Conservation (phyloP, 1,140 invertebrate species). For the Gonatopus flavifemur region DNA sequence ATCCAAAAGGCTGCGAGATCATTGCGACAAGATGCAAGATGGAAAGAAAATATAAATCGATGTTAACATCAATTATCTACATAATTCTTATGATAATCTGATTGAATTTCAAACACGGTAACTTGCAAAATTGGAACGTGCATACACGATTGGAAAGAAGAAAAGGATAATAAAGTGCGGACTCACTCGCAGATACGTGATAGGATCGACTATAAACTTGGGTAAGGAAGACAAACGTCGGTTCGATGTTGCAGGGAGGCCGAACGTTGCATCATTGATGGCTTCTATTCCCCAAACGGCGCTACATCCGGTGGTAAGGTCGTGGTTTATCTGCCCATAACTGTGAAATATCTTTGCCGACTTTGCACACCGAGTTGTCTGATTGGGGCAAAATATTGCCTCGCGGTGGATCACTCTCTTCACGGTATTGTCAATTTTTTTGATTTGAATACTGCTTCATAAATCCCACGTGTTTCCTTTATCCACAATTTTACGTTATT, state of each 20-base stretch:
- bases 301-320: slow-evolving; percentile 47
- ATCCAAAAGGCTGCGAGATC: no score
- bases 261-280: slow-evolving; percentile 56
- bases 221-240: slow-evolving; percentile 53
- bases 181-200: slow-evolving; percentile 24
- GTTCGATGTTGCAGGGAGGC: slow-evolving; percentile 41
- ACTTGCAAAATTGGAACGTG: no score
- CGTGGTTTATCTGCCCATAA: slow-evolving; percentile 56
- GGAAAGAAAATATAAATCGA: no score
- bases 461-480: slow-evolving; percentile 27
- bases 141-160: no score
- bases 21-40: no score
- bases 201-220: slow-evolving; percentile 48
- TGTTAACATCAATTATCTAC: no score
- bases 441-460: no score
- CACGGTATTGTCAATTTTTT: no score
- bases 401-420: slow-evolving; percentile 40
- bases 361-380: slow-evolving; percentile 36
- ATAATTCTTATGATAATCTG: no score
- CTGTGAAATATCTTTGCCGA: slow-evolving; percentile 49
- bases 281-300: slow-evolving; percentile 52
- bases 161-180: no score
- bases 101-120: no score
- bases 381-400: slow-evolving; percentile 44
- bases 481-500: slow-evolving; percentile 18